A percentile compares a stretch with the other conserved stretches of the same genome.
Conservation (phyloP, 1,140 invertebrate genomes). For the Drosophila neocordata region DNA sequence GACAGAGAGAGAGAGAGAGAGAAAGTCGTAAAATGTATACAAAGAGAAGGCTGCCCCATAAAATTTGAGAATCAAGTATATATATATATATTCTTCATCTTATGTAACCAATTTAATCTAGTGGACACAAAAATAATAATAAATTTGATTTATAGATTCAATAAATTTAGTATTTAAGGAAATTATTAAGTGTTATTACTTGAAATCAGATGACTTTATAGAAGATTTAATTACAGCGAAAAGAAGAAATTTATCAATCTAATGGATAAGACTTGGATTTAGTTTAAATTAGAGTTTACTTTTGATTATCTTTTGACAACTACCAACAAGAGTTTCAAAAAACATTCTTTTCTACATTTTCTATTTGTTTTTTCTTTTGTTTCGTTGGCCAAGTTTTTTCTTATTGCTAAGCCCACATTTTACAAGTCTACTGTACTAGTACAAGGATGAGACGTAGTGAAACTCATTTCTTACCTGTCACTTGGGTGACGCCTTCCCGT, state of each 20-base stretch:
- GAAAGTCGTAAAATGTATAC: no score
- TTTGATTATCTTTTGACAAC: neutral
- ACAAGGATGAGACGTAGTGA: neutral
- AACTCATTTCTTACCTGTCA: conserved; percentile 81
- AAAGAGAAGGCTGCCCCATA: no score
- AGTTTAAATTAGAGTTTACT: neutral
- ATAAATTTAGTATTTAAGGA: no score
- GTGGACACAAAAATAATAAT: no score
- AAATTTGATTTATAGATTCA: no score
- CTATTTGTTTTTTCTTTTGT: neutral
- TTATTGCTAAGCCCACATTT: neutral
- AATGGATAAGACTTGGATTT: neutral
- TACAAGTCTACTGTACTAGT: neutral
- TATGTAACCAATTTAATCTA: no score
- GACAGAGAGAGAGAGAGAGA: no score
- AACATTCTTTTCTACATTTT: neutral
- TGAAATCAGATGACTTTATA: no score
- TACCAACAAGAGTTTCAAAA: neutral
- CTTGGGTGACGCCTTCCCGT: conserved; percentile 82
- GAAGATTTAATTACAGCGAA: no score
- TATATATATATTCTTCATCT: no score
- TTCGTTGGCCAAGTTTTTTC: neutral
- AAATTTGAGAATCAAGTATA: no score
- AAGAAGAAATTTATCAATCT: neutral
- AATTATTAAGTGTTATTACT: no score